A percentile compares a stretch with the other conserved stretches of the same genome.
Conservation (phyloP, 2,888 invertebrate genomes). For the Phalera bucephala region DNA sequence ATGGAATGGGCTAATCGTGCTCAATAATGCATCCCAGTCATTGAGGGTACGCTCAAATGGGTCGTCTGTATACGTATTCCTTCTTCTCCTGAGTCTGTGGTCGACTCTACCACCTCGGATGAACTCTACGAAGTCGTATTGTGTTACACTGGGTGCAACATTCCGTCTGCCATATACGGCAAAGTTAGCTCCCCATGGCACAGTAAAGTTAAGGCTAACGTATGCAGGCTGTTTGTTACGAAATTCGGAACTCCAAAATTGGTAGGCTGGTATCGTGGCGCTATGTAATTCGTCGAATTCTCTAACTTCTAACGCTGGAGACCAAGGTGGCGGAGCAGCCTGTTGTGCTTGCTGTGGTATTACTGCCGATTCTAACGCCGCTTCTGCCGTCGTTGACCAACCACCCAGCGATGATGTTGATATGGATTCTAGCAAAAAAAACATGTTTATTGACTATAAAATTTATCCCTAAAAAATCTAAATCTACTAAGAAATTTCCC, state of each 20-base stretch:
- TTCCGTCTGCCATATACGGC: constrained; percentile 97
- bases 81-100: constrained; percentile 86
- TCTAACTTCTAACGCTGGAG: constrained; percentile 89
- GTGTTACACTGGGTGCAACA: constrained; percentile 97
- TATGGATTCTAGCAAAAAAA: constrained; percentile 84
- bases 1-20: constrained; percentile 72
- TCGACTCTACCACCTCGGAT: constrained; percentile 93
- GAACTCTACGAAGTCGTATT: constrained; percentile 98
- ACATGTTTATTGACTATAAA: too few relatives aligned
- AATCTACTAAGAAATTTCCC: too few relatives aligned
- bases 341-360: constrained; percentile 88
- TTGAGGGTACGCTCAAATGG: constrained; percentile 58
- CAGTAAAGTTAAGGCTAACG: constrained; percentile 93
- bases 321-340: constrained; percentile 90
- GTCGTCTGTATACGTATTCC: constrained; percentile 61
- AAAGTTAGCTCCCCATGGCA: constrained; percentile 96
- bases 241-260: constrained; percentile 97
- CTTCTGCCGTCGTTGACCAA: constrained; percentile 80
- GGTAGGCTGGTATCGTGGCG: constrained; percentile 93
- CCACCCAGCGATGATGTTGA: constrained; percentile 75
- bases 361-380: constrained; percentile 79
- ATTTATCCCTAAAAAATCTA: too few relatives aligned
- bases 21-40: constrained; percentile 79
- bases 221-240: constrained; percentile 95
- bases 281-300: constrained; percentile 93